Conservation (phyloP, 2,888 invertebrate genomes). For the Trilocha varians region DNA sequence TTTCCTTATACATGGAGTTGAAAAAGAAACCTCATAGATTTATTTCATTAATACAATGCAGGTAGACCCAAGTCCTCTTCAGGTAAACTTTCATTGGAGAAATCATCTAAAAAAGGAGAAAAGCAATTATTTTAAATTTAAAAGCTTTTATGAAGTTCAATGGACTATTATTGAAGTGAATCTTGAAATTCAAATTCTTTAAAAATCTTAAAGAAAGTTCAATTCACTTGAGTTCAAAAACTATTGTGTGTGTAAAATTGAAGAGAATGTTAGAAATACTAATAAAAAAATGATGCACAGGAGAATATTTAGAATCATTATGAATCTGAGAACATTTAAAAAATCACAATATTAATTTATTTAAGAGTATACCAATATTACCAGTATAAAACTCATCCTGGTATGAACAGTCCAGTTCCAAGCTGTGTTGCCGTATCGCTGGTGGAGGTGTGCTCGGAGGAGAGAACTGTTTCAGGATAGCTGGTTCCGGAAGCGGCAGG, state of each 20-base stretch:
- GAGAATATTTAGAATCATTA: no score
- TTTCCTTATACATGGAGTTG: no score
- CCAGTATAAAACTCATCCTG: conserved; percentile 59
- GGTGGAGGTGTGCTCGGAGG: conserved; percentile 46
- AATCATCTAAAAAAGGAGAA: conserved; percentile 46
- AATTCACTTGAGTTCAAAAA: no score
- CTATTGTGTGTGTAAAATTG: no score
- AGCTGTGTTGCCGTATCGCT: conserved; percentile 19
- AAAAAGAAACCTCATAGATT: no score
- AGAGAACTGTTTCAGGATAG: conserved; percentile 22
- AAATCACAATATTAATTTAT: neutral
- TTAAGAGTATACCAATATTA: conserved; percentile 11
- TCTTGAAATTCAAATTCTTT: no score
- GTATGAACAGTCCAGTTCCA: conserved; percentile 47
- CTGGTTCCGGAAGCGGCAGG: conserved; percentile 30
- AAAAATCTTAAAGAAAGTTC: no score
- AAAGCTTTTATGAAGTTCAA: no score
- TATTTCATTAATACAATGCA: conserved; percentile 37
- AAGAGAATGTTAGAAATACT: no score
- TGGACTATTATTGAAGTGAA: no score
- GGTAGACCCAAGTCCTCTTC: conserved; percentile 48
- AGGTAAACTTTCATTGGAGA: conserved; percentile 41
- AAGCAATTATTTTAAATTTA: no score
- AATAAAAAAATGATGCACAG: no score
- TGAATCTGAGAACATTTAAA: neutral